Evolutionary conservation across 2,797 vertebrate genomes (phyloP).

Genomic region (Rallus crepitans): DNA sequence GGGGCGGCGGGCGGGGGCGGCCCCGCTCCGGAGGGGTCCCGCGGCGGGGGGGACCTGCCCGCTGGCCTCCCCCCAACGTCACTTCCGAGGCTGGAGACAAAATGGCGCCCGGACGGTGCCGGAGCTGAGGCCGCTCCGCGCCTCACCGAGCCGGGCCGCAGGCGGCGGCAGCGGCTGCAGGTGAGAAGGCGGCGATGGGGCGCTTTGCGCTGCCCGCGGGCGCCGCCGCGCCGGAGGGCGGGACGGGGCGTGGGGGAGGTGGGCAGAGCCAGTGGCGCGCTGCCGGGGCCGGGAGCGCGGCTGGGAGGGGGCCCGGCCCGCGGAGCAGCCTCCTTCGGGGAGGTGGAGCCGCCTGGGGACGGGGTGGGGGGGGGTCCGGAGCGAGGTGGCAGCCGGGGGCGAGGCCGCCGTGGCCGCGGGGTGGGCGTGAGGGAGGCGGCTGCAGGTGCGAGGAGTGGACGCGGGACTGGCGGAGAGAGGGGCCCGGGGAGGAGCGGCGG

Average conservation of each 20-base stretch:
- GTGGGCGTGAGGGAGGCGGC: neutral
- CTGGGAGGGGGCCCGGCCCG: neutral
- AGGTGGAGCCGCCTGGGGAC: neutral
- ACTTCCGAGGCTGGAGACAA: slow-evolving; percentile 78
- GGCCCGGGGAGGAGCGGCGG: neutral
- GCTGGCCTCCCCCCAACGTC: slow-evolving; percentile 66
- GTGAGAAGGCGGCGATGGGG: neutral
- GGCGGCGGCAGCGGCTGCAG: neutral
- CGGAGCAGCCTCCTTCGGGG: neutral
- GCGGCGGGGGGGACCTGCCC: neutral
- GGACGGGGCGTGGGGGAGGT: neutral
- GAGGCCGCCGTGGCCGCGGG: too few species aligned
- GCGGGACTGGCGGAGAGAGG: neutral
- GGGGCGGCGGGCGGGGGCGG: neutral
- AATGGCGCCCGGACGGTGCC: slow-evolving; percentile 76
- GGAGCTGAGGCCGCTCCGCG: slow-evolving; percentile 47
- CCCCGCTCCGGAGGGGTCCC: neutral
- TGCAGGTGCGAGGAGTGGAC: neutral
- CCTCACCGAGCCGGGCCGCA: neutral
- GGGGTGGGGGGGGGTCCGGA: too few species aligned
- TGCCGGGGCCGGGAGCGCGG: neutral
- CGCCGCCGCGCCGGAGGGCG: neutral
- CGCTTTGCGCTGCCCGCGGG: neutral
- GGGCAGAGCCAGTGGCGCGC: neutral
- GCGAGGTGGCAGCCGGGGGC: neutral